Percentiles rank a stretch among this genome's conserved stretches.
Conservation (phyloP, 1,140 invertebrate genomes). For the Telenomus remus region DNA sequence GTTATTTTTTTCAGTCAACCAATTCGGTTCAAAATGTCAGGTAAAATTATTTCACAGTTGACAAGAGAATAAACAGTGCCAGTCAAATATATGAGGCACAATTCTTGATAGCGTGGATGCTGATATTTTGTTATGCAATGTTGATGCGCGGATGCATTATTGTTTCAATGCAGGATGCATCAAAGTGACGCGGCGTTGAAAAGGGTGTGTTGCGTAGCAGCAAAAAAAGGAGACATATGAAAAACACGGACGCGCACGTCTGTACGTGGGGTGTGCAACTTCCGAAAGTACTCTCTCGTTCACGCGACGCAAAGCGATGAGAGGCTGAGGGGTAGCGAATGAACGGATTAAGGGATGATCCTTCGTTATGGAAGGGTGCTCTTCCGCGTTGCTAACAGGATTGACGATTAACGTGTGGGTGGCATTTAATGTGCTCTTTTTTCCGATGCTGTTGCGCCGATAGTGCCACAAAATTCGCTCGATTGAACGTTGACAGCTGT, state of each 20-base stretch:
- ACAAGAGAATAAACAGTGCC: background rate
- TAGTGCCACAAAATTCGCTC: conserved; percentile 57
- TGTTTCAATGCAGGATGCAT: conserved; percentile 45
- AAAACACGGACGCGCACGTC: conserved; percentile 51
- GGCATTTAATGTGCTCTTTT: conserved; percentile 67
- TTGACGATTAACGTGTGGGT: conserved; percentile 73
- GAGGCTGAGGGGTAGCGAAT: conserved; percentile 72
- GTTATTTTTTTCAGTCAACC: too few species aligned
- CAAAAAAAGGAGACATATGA: conserved; percentile 53
- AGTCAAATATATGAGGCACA: background rate
- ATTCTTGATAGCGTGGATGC: too few species aligned
- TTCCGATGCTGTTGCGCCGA: conserved; percentile 55
- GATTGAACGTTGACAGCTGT: conserved; percentile 57
- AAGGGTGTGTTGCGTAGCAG: conserved; percentile 60
- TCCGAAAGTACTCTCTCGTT: conserved; percentile 60
- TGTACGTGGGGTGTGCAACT: conserved; percentile 58
- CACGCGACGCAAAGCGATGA: conserved; percentile 59
- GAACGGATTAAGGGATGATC: conserved; percentile 76
- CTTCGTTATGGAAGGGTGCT: conserved; percentile 67
- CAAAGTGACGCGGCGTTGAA: conserved; percentile 52
- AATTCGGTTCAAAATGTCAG: too few species aligned
- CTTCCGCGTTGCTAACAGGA: conserved; percentile 69
- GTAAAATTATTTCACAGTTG: too few species aligned
- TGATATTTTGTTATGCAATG: conserved; percentile 41
- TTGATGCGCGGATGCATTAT: conserved; percentile 47